Evolutionary conservation across 2,888 invertebrate species (phyloP).

Genomic region (Drosophila setosimentum): DNA sequence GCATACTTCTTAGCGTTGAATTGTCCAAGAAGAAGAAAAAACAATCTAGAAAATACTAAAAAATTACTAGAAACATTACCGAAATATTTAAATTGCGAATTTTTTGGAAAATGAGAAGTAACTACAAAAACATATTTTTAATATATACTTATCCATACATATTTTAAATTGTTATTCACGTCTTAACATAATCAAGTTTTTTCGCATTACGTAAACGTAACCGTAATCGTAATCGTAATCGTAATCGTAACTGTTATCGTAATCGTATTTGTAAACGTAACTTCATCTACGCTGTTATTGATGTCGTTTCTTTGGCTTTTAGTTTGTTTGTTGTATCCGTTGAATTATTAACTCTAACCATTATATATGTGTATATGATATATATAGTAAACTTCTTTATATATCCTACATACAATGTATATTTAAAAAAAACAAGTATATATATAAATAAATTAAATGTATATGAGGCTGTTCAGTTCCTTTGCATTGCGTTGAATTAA

Average conservation of each 20-base stretch:
- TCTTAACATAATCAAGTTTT: constrained; percentile 64
- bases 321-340: constrained; percentile 70
- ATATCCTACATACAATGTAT: constrained; percentile 31
- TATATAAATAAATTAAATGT: constrained; percentile 2
- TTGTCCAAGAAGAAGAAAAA: constrained; percentile 63
- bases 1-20: constrained; percentile 67
- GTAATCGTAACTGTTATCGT: constrained; percentile 54
- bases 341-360: constrained; percentile 54
- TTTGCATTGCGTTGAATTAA: constrained; percentile 40
- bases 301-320: constrained; percentile 66
- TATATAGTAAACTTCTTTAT: constrained; percentile 42
- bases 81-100: constrained; percentile 18
- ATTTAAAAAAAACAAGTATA: constrained; percentile 5
- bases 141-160: constrained; percentile 46
- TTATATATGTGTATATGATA: constrained; percentile 36
- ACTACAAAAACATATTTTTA: constrained; percentile 26
- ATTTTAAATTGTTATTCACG: constrained; percentile 74
- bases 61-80: constrained; percentile 20
- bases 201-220: constrained; percentile 55
- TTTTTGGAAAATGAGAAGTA: constrained; percentile 21
- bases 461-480: constrained; percentile 21
- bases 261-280: constrained; percentile 59
- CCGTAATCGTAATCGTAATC: constrained; percentile 51
- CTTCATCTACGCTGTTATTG: constrained; percentile 69
- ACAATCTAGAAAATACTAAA: constrained; percentile 24